Base-by-base conservation (phyloP, 1,140 invertebrate genomes). In the Mylabris phalerata region DNA sequence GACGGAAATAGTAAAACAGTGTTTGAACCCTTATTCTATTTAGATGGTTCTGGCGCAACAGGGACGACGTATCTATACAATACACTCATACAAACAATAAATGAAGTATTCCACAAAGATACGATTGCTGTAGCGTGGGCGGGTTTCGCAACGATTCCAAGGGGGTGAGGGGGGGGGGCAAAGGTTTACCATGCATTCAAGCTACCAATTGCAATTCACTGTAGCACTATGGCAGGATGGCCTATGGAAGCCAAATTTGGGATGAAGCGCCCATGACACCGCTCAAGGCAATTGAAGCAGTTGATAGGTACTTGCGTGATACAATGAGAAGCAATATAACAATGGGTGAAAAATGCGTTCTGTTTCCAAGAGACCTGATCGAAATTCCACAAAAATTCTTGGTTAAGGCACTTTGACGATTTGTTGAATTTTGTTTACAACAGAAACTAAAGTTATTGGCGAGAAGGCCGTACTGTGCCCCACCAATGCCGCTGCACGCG, bases 181-280 rank as follows among this genome's bases (percentile, higher is more conserved):
- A 73, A 67, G 3, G 57, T 66, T 6, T 69, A 73, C 61, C 54
- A 50, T 26, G 55, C 60, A 27, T 71, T 73, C 56, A 56, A 62
- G 52, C 61, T 72, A 26, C 64, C 64, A 3, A 27, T 68, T 38
- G 43, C 46, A 45, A 13, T 67, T 13, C 50, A 43, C 24, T 27
- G 61, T 46, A 58, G 55, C 51, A 63, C 65, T 4, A 46, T 49
- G 9, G 59, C 61, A 9, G 57, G 61, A 11, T 47, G 57, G 11
- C 55, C 38, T 3, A 38, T 48, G 32, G 41, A 47, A 9, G 41
- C 51, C n/a, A 26, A 51, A 24, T 26, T 26, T 70, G 65, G 66
- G 69, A 72, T 51, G 71, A 73, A 58, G 68, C 65, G 1, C 64
- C 67, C 3, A 71, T 71, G 69, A 45, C 65, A 9, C 65, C 61